Conservation (phyloP, 2,888 invertebrate genomes). For the Standfussiana lucernea region DNA sequence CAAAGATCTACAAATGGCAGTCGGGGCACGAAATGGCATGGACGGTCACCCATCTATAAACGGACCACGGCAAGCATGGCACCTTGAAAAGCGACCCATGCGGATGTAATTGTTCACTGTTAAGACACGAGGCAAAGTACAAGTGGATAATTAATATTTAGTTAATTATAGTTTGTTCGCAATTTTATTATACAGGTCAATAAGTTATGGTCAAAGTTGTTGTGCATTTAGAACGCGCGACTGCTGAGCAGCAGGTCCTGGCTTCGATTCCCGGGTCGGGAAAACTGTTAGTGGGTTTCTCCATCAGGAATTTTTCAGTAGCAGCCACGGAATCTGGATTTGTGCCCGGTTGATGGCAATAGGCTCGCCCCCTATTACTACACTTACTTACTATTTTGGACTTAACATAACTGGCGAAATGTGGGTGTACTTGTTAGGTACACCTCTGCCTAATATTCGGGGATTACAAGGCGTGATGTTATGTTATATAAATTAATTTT, state of each 20-base stretch:
- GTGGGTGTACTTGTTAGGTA: too few species aligned
- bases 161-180: not conserved
- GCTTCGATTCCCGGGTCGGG: not conserved
- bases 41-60: not conserved
- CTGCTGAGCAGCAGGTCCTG: not conserved
- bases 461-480: too few species aligned
- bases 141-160: constrained; percentile 20
- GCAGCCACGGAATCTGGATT: not conserved
- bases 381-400: too few species aligned
- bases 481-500: too few species aligned
- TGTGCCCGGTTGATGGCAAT: not conserved
- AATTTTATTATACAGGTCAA: constrained; percentile 18
- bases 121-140: not conserved
- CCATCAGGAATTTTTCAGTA: not conserved
- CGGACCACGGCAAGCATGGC: not conserved
- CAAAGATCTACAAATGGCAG: not conserved
- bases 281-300: not conserved
- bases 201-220: not conserved
- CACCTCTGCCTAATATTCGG: too few species aligned
- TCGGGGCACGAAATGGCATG: too few species aligned
- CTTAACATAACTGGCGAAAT: too few species aligned
- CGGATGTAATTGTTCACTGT: not conserved
- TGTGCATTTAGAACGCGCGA: not conserved
- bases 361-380: not conserved
- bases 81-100: not conserved